phyloP scores from a whole-genome alignment of 2,113 vertebrate genomes.

The Trichechus manatus region DNA sequence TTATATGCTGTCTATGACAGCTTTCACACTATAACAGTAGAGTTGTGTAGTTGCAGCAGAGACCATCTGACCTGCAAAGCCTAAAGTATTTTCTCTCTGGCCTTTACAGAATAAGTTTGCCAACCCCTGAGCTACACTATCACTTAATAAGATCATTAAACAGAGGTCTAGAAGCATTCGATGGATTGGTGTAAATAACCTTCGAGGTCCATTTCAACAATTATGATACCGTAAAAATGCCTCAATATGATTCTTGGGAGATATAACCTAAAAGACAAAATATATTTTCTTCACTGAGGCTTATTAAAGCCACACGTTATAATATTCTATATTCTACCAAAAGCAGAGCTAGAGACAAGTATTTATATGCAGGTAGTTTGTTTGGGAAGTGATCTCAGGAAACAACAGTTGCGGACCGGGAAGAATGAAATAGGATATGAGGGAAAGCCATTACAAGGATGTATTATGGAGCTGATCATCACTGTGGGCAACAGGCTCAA shows the following conservation, averaged over 20 bases:
- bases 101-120: not conserved
- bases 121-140: not conserved
- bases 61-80: not conserved
- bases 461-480: not conserved
- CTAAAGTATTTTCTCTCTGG: not conserved
- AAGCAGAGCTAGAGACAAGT: not conserved
- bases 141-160: constrained; percentile 1
- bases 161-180: not conserved
- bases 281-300: not conserved
- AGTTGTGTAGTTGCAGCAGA: not conserved
- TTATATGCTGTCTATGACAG: not conserved
- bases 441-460: not conserved
- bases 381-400: not conserved
- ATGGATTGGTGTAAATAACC: not conserved
- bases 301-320: not conserved
- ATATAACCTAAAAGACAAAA: not conserved
- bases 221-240: not conserved
- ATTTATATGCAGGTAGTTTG: not conserved
- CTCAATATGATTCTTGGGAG: not conserved
- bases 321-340: not conserved
- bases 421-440: not conserved
- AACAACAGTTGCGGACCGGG: not conserved
- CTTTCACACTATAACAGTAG: not conserved
- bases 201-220: not conserved
- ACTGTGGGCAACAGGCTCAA: not conserved